phyloP scores from a whole-genome alignment of 2,888 invertebrate genomes.

The Lampropteryx suffumata region DNA sequence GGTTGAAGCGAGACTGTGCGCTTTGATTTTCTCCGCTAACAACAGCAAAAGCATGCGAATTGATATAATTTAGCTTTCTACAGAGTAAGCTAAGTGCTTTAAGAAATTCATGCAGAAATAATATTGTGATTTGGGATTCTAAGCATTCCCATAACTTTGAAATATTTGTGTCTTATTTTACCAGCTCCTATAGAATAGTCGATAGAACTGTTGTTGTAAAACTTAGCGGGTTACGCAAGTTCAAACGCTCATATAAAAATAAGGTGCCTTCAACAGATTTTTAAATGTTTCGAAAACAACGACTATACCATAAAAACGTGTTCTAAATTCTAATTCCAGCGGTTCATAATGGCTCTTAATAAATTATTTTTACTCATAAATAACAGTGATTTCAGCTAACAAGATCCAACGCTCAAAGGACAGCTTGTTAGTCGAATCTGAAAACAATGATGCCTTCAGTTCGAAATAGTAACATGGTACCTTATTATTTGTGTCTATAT shows the following conservation, averaged over 20 bases:
- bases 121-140: conserved; percentile 6
- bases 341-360: conserved; percentile 11
- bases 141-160: conserved; percentile 1
- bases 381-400: conserved; percentile 44
- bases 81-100: conserved; percentile 7
- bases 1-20: conserved; percentile 22
- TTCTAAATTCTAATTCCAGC: conserved; percentile 11
- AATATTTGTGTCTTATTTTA: too few species aligned
- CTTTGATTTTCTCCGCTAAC: conserved; percentile 29
- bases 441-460: conserved; percentile 66
- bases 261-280: not conserved
- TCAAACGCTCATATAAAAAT: not conserved
- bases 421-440: conserved; percentile 46
- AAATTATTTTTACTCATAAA: conserved; percentile 45
- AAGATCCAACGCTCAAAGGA: conserved; percentile 47
- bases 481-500: conserved; percentile 67
- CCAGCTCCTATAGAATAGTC: too few species aligned
- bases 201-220: too few species aligned
- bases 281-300: not conserved
- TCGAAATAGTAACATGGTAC: conserved; percentile 64
- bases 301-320: not conserved
- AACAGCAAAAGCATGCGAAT: conserved; percentile 27
- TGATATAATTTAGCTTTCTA: conserved; percentile 20
- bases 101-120: conserved; percentile 10
- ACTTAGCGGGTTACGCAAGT: too few species aligned